phyloP scores from a whole-genome alignment of 2,797 vertebrate genomes.

The Allobates femoralis region DNA sequence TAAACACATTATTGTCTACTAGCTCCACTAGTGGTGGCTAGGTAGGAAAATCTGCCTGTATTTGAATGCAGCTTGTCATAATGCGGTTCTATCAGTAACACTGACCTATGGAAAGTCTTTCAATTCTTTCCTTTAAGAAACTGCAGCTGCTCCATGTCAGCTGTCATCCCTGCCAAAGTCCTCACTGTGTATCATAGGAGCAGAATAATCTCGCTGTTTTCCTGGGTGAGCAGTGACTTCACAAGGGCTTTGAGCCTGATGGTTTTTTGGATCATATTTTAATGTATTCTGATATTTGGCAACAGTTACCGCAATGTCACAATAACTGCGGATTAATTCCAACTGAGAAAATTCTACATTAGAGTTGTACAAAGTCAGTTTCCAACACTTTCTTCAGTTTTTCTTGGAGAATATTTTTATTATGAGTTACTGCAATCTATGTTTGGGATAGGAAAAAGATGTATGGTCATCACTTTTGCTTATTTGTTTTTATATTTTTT shows the following conservation, averaged over 20 bases:
- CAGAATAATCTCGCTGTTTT: neutral
- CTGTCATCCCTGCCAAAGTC: neutral
- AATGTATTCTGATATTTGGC: neutral
- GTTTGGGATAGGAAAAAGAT: no score
- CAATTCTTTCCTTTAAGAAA: neutral
- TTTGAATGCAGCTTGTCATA: no score
- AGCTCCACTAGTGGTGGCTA: no score
- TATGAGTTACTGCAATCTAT: no score
- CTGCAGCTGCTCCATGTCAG: neutral
- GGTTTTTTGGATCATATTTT: neutral
- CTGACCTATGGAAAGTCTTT: neutral
- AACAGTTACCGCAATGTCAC: neutral
- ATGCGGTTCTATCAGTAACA: neutral
- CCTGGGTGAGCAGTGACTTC: neutral
- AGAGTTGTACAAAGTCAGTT: neutral
- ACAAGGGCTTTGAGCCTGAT: no score
- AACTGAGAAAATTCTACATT: neutral
- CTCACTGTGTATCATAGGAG: neutral
- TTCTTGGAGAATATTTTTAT: no score
- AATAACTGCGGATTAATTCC: no score
- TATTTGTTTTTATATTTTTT: no score
- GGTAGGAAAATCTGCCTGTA: no score
- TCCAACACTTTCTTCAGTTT: no score
- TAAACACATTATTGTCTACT: no score
- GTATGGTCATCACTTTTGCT: no score